These are phyloP conservation scores for Pristis pectinata DNA, from an alignment of 2,797 vertebrate genomes.

Conservation along the genomic window DNA sequence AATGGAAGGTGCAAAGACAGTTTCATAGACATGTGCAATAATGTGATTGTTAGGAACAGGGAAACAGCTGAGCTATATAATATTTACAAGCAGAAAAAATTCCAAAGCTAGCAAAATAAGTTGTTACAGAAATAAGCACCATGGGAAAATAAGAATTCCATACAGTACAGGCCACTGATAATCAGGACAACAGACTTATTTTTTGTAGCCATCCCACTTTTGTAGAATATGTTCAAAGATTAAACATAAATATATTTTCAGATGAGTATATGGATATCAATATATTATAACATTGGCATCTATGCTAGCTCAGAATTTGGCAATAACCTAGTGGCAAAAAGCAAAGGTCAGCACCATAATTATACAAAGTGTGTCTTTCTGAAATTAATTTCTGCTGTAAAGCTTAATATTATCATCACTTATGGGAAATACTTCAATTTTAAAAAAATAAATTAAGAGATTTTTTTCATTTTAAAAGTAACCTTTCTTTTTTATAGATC, in stretches of 20 bases:
- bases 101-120: neutral
- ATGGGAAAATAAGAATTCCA: neutral
- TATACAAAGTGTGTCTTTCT: neutral
- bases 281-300: neutral
- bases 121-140: neutral
- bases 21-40: neutral
- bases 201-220: neutral
- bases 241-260: neutral
- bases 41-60: neutral
- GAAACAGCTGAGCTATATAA: conserved; percentile 3
- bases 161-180: neutral
- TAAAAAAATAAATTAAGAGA: neutral
- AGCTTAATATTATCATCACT: neutral
- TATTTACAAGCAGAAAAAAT: conserved; percentile 5
- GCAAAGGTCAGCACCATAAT: neutral
- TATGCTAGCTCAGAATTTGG: neutral
- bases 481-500: neutral
- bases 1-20: neutral
- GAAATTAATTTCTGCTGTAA: neutral
- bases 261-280: neutral
- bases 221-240: neutral
- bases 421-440: neutral
- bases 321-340: neutral
- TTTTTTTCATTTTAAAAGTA: neutral
- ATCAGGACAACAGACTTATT: neutral